Base-by-base conservation (phyloP, 2,113 vertebrate genomes). In the Catagonus wagneri region DNA sequence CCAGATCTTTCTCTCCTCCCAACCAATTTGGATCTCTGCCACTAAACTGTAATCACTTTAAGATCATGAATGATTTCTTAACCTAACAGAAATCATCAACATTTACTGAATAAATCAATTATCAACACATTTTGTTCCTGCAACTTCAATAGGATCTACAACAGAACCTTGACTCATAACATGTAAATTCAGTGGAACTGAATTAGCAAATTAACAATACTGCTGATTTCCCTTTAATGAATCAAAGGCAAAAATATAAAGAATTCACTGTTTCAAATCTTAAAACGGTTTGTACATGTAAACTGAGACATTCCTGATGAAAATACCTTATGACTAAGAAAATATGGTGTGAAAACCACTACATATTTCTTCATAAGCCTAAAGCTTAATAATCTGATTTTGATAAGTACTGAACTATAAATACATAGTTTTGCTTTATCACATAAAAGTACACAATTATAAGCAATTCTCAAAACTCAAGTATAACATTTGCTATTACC, bases 331-430 rank as follows among this genome's bases (percentile, higher is more conserved):
- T 69, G 63, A 94, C 27, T 81, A 92, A 90, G n/a, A 61, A 93
- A 71, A 79, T 52, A 60, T 1, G 2, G 2, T 79, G 16, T 85
- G 79, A 75, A 84, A 93, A 78, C 34, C 14, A 44, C 5, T 25
- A 87, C n/a, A 34, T 6, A 14, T 71, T 96, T 97, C 39, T 81
- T 89, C 29, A 96, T 50, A 83, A 86, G 15, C 50, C 29, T 93
- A 60, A 90, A 86, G 22, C 50, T 84, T 87, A 90, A 93, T 71
- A 92, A 92, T 7, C 17, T 89, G 50, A 87, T 69, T 92, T 92
- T 89, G 19, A 69, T 80, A 90, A 81, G 61, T 63, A 79, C 9
- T 86, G 34, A 94, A 76, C 56, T 78, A 58, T 52, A 86, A 94
- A 32, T 69, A 75, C 23, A 44, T 25, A 89, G 32, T 54, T 96